Evolutionary conservation across 1,140 invertebrate genomes (phyloP), one percentile per base, ranked within the genome.

Genomic region (Drosophila ohnishii): DNA sequence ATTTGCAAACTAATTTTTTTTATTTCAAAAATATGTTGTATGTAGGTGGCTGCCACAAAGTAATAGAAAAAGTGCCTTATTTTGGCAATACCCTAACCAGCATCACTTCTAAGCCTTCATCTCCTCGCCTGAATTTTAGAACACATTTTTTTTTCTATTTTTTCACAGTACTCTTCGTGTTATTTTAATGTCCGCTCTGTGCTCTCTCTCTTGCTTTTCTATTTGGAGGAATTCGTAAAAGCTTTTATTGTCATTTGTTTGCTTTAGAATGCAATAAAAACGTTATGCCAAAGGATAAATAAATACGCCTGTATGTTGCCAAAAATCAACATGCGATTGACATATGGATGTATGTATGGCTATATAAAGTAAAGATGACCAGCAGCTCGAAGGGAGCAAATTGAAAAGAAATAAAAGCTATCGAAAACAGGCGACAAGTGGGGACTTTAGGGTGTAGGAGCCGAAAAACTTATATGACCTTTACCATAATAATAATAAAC

Each of bases 231-330:
- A 58, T 75, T 67, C 53, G 64, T 50, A 71, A 77, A 80, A 61
- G 65, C 72, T 75, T 80, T 80, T 75, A 80, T 80, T 80, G 79
- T 67, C 78, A 73, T 81, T 73, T 81, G 78, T 80, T 81, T 80
- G 75, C 79, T 73, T 81, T 77, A 63, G 73, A 81, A 81, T 75
- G 78, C 79, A 81, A 81, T 81, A 80, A 81, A 81, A 81, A 81
- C 76, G 65, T 76, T 76, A 76, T 71, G 73, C 50, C 76, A 75
- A 80, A 64, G 76, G 70, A 80, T 79, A 80, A 80, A 67, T 77
- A 73, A 81, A 81, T 64, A 63, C 72, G 59, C 45, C 40, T 67
- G 64, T 53, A 73, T 66, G 70, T 65, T 75, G 71, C 64, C 73
- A 78, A 63, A 71, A 70, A 71, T 70, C 67, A 71, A 71, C 67